A percentile compares a stretch with the other conserved stretches of the same genome.
Conservation (phyloP, 2,888 invertebrate species). For the Meandrusa payeni region DNA sequence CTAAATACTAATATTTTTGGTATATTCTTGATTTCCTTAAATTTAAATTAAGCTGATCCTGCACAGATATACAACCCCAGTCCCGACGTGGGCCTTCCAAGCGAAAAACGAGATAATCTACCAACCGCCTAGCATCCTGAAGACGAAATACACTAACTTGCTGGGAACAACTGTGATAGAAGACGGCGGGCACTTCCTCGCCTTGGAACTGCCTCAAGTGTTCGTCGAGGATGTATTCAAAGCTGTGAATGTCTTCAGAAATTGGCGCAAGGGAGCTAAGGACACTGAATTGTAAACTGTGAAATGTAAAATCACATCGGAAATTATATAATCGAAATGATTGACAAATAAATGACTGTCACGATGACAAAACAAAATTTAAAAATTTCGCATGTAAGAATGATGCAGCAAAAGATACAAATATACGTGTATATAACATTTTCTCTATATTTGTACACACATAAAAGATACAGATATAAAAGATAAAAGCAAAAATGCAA, state of each 20-base stretch:
- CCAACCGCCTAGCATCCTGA: conserved; percentile 77
- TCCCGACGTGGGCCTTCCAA: conserved; percentile 85
- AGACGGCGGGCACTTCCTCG: conserved; percentile 90
- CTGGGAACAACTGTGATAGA: conserved; percentile 81
- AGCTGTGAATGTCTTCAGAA: conserved; percentile 36
- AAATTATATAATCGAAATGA: too few species aligned
- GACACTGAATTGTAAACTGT: conserved; percentile 15
- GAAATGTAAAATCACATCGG: too few species aligned
- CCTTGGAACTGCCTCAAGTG: conserved; percentile 85
- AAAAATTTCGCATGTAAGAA: too few species aligned
- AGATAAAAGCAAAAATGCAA: too few species aligned
- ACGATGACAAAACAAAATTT: too few species aligned
- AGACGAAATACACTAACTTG: conserved; percentile 81
- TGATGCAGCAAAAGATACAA: too few species aligned
- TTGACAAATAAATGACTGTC: too few species aligned
- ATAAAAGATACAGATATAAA: too few species aligned
- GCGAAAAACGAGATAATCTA: conserved; percentile 84
- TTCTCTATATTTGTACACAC: too few species aligned
- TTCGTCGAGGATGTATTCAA: conserved; percentile 82
- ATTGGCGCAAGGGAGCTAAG: conserved; percentile 4
- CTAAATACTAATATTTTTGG: too few species aligned
- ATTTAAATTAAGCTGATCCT: conserved; percentile 15
- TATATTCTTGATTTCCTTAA: too few species aligned
- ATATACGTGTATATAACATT: too few species aligned
- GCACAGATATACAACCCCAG: conserved; percentile 60